phyloP scores from a whole-genome alignment of 1,140 invertebrate species.

The Phymastichus coffea region DNA sequence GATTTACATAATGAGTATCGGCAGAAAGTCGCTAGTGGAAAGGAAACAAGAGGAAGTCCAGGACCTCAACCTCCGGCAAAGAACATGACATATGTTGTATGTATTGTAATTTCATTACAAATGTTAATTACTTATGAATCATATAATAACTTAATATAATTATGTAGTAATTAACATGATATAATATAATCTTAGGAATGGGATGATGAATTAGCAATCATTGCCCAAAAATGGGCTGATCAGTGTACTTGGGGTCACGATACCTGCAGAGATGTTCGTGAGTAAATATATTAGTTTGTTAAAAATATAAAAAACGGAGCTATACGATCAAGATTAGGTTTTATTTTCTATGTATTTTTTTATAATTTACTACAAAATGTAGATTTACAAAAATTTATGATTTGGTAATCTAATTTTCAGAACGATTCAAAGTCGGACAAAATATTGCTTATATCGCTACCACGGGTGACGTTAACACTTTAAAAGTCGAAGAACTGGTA shows the following conservation, averaged over 20 bases:
- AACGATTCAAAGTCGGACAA: slow-evolving; percentile 24
- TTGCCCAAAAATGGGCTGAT: slow-evolving; percentile 63
- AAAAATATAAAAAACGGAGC: background rate
- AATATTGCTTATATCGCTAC: slow-evolving; percentile 19
- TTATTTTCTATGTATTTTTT: background rate
- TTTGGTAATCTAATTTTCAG: background rate
- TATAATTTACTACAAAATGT: no score
- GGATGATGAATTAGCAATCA: slow-evolving; percentile 60
- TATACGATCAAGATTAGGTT: no score
- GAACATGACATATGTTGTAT: slow-evolving; percentile 55
- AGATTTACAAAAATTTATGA: no score
- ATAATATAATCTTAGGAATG: no score
- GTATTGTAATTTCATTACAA: background rate
- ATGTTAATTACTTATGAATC: background rate
- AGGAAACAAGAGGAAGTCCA: slow-evolving; percentile 52
- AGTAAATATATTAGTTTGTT: slow-evolving; percentile 32
- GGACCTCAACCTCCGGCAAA: slow-evolving; percentile 58
- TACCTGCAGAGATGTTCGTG: slow-evolving; percentile 55
- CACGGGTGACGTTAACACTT: background rate
- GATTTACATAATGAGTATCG: slow-evolving; percentile 54
- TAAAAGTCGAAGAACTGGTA: slow-evolving; percentile 6
- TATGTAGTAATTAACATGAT: no score
- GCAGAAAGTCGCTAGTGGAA: slow-evolving; percentile 53
- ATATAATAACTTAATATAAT: no score
- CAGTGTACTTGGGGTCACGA: slow-evolving; percentile 62